phyloP scores from a whole-genome alignment of 2,113 vertebrate genomes.

The Camelus dromedarius region DNA sequence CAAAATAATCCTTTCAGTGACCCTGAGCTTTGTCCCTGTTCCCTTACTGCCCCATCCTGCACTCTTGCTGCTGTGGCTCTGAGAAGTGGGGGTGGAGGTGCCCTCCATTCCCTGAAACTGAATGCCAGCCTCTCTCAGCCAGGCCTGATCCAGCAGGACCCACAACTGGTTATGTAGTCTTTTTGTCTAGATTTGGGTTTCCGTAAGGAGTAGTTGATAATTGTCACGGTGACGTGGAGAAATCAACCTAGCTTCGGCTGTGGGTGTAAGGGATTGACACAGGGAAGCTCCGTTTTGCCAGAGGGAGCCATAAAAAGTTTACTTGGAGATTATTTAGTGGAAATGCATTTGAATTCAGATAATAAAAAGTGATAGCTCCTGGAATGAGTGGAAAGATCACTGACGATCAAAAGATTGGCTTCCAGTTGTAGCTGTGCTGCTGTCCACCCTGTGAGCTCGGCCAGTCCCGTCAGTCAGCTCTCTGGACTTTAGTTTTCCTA shows the following conservation, averaged over 20 bases:
- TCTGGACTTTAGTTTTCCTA: background rate
- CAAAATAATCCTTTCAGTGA: slow-evolving; percentile 61
- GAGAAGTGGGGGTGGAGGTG: background rate
- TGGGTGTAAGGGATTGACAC: background rate
- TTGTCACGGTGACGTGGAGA: slow-evolving; percentile 48
- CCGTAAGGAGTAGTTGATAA: slow-evolving; percentile 21
- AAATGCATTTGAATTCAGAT: slow-evolving; percentile 1
- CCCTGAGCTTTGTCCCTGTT: background rate
- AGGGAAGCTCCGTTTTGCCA: background rate
- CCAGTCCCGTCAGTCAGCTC: no score
- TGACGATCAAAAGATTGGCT: background rate
- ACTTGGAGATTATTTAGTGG: background rate
- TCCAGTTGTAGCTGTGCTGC: background rate
- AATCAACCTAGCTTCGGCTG: slow-evolving; percentile 39
- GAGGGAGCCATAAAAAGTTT: background rate
- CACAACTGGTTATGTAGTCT: background rate
- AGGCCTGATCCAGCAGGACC: background rate
- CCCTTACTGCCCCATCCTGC: background rate
- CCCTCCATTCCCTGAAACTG: background rate
- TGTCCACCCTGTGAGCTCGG: background rate
- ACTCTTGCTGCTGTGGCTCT: background rate
- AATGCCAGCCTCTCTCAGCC: background rate
- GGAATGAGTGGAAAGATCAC: background rate
- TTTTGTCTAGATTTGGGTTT: slow-evolving; percentile 51
- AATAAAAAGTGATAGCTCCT: background rate